Evolutionary conservation across 2,797 vertebrate genomes (phyloP).

Genomic region (Mallotus villosus): DNA sequence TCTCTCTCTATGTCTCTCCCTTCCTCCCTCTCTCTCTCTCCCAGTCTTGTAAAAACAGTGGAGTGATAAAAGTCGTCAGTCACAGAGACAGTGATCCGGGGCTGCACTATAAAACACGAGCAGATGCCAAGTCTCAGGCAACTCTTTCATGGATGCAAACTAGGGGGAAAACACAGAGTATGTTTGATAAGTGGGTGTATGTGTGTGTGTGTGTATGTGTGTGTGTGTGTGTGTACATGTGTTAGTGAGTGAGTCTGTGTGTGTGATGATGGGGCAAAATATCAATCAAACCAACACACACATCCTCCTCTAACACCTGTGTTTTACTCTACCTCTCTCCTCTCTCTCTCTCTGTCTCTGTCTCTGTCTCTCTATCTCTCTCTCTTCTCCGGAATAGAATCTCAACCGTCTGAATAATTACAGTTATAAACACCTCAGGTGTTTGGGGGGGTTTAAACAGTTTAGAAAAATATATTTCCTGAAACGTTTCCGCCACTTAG

Average conservation of each 20-base stretch:
- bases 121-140: background rate
- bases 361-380: slow-evolving; percentile 21
- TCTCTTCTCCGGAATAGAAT: slow-evolving; percentile 54
- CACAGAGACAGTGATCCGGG: slow-evolving; percentile 6
- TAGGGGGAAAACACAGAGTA: background rate
- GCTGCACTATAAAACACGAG: slow-evolving; percentile 2
- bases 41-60: background rate
- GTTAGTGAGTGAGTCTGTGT: no score
- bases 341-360: background rate
- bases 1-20: background rate
- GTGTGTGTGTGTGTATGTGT: background rate
- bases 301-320: slow-evolving; percentile 64
- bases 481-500: slow-evolving; percentile 60
- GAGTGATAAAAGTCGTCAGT: background rate
- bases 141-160: background rate
- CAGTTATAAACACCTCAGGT: slow-evolving; percentile 70
- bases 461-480: slow-evolving; percentile 38
- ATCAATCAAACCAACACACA: slow-evolving; percentile 48
- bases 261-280: slow-evolving; percentile 27
- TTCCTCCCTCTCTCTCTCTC: background rate
- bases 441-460: slow-evolving; percentile 37
- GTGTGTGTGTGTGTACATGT: background rate
- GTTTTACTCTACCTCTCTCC: slow-evolving; percentile 45
- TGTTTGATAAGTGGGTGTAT: slow-evolving; percentile 8
- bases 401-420: slow-evolving; percentile 73